Conservation (phyloP, 2,888 invertebrate genomes). For the Thecophora atra region DNA sequence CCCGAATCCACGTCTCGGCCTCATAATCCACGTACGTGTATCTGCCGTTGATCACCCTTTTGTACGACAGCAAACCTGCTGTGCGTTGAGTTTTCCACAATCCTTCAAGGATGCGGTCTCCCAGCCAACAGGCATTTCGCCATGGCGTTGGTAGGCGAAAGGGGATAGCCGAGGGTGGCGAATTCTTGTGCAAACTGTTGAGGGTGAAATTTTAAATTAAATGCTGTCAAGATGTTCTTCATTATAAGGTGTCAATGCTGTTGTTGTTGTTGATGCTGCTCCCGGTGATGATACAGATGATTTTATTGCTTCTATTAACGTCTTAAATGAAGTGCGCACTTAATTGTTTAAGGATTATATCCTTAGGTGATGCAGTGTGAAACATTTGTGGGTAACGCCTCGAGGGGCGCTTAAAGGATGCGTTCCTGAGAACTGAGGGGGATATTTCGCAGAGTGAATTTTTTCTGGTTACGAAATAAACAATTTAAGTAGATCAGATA, state of each 20-base stretch:
- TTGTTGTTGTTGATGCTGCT: constrained; percentile 24
- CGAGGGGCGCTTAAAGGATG: constrained; percentile 4
- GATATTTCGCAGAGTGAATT: neutral
- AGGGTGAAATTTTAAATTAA: constrained; percentile 41
- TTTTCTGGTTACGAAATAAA: neutral
- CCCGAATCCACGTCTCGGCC: neutral
- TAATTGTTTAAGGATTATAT: constrained; percentile 43
- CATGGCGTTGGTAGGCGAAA: no score
- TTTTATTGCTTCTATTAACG: constrained; percentile 42
- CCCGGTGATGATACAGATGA: constrained; percentile 26
- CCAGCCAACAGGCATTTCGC: neutral
- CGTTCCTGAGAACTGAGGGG: neutral
- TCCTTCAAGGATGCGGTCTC: constrained; percentile 13
- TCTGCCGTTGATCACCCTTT: constrained; percentile 12
- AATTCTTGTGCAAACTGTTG: constrained; percentile 29
- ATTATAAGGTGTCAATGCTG: constrained; percentile 5
- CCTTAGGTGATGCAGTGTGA: constrained; percentile 36
- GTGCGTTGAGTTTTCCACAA: neutral
- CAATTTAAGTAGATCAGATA: neutral
- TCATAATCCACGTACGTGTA: neutral
- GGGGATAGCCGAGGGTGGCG: neutral
- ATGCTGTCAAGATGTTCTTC: constrained; percentile 42
- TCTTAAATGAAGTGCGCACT: constrained; percentile 43
- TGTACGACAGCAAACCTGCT: neutral
- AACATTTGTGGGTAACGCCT: constrained; percentile 35